Base-by-base conservation (phyloP, 2,113 vertebrate genomes). In the Mugil cephalus region DNA sequence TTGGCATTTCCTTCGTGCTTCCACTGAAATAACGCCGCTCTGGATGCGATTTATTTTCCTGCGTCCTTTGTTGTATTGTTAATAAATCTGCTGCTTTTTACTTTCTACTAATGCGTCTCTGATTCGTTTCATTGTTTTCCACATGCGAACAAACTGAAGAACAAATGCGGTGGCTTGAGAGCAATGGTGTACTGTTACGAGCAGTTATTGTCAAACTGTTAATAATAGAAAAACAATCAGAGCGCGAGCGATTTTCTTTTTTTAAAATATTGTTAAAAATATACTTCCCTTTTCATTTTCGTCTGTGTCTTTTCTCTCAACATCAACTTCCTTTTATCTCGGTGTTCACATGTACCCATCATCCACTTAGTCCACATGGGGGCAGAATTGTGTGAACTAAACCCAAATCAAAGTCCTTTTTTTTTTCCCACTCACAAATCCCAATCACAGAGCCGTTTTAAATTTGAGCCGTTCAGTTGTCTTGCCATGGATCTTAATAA, bases 61-160 rank as follows among this genome's bases (percentile, higher is more conserved):
- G 93, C 87, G 86, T 84, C 92, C 92, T 94, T 89, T 86, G 87
- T 90, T 83, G 90, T 89, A 95, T 94, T 95, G 94, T 93, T 93
- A 95, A 95, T 96, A 96, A 95, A 95, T 90, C 19, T 21, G 36
- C 81, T 74, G 43, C 9, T 70, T 78, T 68, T 45, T 76, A 60
- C 15, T 79, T 19, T 40, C n/a, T 40, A 35, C 8, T 21, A 61
- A 51, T 62, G 2, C 67, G 7, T 58, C 35, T 65, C n/a, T 9
- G 14, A 52, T 40, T 17, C 2, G 42, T 68, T 65, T 62, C 40
- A 66, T 42, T 59, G 36, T 39, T 48, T 46, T 24, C 11, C 13
- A n/a, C 24, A 9, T 9, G 1, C 17, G 12, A 64, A 48, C 11
- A 17, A 35, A 51, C 15, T 24, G n/a, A 39, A 35, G 30, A 18